These are phyloP conservation scores for Pachyrhynchus sulphureomaculatus DNA, from an alignment of 1,140 invertebrate species.

Conservation along the genomic window DNA sequence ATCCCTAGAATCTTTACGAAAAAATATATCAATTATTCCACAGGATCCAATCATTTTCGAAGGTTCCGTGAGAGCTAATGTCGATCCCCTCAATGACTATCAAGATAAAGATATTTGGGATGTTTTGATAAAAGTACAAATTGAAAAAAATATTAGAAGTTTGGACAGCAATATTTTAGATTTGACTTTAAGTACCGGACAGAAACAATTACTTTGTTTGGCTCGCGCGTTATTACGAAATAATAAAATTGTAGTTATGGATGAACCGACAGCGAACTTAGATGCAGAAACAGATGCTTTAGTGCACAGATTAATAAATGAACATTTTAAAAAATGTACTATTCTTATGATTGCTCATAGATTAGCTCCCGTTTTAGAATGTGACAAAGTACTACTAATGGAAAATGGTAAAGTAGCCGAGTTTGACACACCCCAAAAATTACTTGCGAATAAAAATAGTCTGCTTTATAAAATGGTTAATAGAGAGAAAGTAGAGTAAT, in stretches of 20 bases:
- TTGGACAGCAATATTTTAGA: conserved; percentile 56
- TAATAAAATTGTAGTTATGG: conserved; percentile 76
- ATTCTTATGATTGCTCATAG: conserved; percentile 83
- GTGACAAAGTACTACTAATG: conserved; percentile 72
- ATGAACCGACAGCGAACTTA: conserved; percentile 72
- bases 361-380: conserved; percentile 80
- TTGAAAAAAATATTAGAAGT: conserved; percentile 22
- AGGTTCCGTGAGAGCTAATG: conserved; percentile 57
- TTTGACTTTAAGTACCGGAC: conserved; percentile 72
- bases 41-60: conserved; percentile 73
- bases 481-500: no score
- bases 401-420: conserved; percentile 65
- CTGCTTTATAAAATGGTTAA: conserved; percentile 64
- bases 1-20: conserved; percentile 69
- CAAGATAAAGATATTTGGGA: conserved; percentile 47
- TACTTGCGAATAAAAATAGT: conserved; percentile 64
- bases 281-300: conserved; percentile 69
- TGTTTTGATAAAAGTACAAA: conserved; percentile 37
- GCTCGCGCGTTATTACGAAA: conserved; percentile 72
- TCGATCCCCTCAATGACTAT: conserved; percentile 63
- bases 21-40: conserved; percentile 78
- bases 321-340: conserved; percentile 70
- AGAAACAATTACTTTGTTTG: conserved; percentile 77
- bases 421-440: conserved; percentile 68
- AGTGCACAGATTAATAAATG: conserved; percentile 67